Conservation (phyloP, 1,140 invertebrate genomes). For the Phenacoccus solenopsis region DNA sequence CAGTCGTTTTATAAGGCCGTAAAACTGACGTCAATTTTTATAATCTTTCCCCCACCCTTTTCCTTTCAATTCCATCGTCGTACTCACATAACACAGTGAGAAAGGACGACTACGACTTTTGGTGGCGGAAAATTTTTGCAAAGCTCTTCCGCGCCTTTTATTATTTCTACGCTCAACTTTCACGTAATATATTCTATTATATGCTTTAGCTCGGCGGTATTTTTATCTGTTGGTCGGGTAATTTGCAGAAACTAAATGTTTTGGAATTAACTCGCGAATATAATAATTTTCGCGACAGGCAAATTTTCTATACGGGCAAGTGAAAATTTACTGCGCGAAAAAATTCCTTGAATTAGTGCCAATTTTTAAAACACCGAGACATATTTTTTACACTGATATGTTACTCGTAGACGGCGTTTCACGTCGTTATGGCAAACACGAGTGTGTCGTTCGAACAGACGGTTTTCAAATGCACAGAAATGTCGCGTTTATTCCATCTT, state of each 20-base stretch:
- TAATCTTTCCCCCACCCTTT: neutral
- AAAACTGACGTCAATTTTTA: neutral
- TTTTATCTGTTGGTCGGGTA: neutral
- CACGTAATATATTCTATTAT: neutral
- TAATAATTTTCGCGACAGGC: too few species aligned
- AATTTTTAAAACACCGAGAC: neutral
- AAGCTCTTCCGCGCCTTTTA: neutral
- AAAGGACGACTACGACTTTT: too few species aligned
- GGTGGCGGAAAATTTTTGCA: neutral
- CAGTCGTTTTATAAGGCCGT: neutral
- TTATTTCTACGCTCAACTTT: conserved; percentile 2
- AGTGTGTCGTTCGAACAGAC: too few species aligned
- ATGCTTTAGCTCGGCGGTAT: neutral
- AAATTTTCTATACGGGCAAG: too few species aligned
- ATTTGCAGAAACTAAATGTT: neutral
- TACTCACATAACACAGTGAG: neutral
- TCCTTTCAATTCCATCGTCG: neutral
- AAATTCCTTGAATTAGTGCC: neutral
- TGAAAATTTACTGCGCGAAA: too few species aligned
- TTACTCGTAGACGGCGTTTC: too few species aligned
- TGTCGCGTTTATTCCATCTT: too few species aligned
- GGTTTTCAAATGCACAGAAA: too few species aligned
- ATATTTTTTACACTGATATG: too few species aligned
- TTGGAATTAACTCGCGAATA: neutral
- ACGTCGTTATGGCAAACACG: too few species aligned